These are phyloP conservation scores for Iphiclides podalirius DNA, from an alignment of 2,888 invertebrate species.

Conservation along the genomic window DNA sequence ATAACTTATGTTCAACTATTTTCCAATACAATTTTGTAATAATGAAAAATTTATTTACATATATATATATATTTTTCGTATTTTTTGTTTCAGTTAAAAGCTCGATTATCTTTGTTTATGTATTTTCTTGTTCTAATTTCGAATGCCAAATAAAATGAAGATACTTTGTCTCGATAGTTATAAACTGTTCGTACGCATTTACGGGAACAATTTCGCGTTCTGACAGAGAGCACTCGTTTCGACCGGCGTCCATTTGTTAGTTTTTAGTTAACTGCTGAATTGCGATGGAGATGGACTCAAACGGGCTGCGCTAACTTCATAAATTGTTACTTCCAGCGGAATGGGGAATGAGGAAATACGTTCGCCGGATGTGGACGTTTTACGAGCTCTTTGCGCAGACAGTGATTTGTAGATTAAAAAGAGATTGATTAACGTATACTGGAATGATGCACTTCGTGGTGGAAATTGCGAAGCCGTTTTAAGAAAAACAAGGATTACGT, in stretches of 20 bases:
- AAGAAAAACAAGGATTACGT: too few relatives aligned
- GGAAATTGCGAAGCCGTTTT: too few relatives aligned
- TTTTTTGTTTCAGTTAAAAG: too few relatives aligned
- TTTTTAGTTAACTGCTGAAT: constrained; percentile 23
- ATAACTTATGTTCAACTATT: too few relatives aligned
- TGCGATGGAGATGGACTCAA: constrained; percentile 18
- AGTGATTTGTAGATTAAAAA: constrained; percentile 8
- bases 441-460: too few relatives aligned
- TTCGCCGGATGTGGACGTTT: neutral
- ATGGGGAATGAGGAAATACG: constrained; percentile 11
- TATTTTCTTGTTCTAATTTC: too few relatives aligned
- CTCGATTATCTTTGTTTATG: too few relatives aligned
- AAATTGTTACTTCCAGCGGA: constrained; percentile 15
- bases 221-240: constrained; percentile 1
- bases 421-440: neutral
- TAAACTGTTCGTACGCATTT: neutral
- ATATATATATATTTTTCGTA: too few relatives aligned
- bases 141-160: too few relatives aligned
- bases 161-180: too few relatives aligned
- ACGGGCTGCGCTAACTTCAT: constrained; percentile 17
- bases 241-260: constrained; percentile 14
- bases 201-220: constrained; percentile 10
- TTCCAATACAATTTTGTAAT: too few relatives aligned
- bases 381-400: constrained; percentile 4
- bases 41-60: too few relatives aligned